Percentiles rank a stretch among this genome's conserved stretches.
Evolutionary conservation across 2,113 vertebrate species (phyloP).

Genomic region (Stictonetta naevosa): DNA sequence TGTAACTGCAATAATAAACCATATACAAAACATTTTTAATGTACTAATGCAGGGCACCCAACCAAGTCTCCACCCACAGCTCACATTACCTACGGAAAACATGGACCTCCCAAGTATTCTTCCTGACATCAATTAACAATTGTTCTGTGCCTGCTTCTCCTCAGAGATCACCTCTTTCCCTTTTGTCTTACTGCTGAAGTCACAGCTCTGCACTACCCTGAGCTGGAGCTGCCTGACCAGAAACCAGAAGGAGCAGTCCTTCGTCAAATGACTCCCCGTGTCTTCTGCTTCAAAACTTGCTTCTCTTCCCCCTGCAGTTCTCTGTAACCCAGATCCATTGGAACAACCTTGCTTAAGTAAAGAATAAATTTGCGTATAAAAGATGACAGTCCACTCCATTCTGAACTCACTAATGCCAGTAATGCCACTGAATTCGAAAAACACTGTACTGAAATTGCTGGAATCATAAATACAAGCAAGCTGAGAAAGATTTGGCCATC

Average conservation of each 20-base stretch:
- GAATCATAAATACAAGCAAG: neutral
- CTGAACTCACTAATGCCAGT: neutral
- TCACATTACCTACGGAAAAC: neutral
- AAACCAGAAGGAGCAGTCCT: neutral
- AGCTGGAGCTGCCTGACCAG: neutral
- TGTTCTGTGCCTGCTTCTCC: neutral
- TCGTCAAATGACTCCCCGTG: neutral
- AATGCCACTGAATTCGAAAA: neutral
- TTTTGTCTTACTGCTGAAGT: neutral
- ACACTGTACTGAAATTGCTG: neutral
- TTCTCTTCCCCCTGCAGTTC: neutral
- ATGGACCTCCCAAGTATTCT: neutral
- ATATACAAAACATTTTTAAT: constrained; percentile 7
- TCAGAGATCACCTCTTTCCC: neutral
- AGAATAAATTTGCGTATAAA: neutral
- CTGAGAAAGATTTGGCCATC: neutral
- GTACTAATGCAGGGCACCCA: neutral
- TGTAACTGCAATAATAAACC: constrained; percentile 24
- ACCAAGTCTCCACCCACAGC: neutral
- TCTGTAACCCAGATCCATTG: neutral
- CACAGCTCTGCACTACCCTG: neutral
- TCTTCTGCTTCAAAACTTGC: neutral
- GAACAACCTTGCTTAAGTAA: neutral
- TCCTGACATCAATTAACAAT: neutral
- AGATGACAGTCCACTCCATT: neutral